These are phyloP conservation scores for Hemithea aestivaria DNA, from an alignment of 2,888 invertebrate species.

Conservation along the genomic window DNA sequence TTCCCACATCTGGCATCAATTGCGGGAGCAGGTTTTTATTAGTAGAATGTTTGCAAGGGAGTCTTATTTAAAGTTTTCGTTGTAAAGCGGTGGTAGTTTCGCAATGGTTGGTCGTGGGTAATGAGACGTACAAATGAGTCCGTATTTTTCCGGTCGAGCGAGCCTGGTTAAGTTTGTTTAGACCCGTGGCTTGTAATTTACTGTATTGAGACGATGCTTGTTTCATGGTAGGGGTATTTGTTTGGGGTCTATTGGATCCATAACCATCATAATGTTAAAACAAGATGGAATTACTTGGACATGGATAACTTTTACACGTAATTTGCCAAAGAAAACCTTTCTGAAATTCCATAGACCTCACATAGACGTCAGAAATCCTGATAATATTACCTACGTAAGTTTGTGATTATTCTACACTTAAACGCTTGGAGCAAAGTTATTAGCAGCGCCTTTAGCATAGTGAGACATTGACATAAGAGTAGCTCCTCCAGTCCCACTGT, in stretches of 20 bases:
- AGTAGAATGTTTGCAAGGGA: conserved; percentile 41
- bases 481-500: no score
- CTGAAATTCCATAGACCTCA: no score
- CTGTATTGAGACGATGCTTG: conserved; percentile 17
- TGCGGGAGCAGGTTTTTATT: conserved; percentile 65
- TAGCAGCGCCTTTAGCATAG: no score
- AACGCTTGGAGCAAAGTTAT: no score
- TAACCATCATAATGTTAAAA: no score
- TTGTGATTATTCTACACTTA: no score
- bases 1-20: conserved; percentile 65
- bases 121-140: conserved; percentile 33
- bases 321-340: no score
- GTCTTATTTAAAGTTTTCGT: conserved; percentile 34
- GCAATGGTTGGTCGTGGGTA: conserved; percentile 25
- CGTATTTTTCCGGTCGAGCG: conserved; percentile 28
- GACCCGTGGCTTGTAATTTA: conserved; percentile 26
- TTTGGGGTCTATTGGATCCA: neutral
- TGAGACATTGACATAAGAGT: no score
- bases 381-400: no score
- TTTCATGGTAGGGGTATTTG: conserved; percentile 6
- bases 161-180: conserved; percentile 27
- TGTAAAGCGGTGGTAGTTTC: conserved; percentile 28
- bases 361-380: no score
- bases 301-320: no score
- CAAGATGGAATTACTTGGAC: no score